phyloP scores from a whole-genome alignment of 2,797 vertebrate genomes.

The Sternotherus odoratus region DNA sequence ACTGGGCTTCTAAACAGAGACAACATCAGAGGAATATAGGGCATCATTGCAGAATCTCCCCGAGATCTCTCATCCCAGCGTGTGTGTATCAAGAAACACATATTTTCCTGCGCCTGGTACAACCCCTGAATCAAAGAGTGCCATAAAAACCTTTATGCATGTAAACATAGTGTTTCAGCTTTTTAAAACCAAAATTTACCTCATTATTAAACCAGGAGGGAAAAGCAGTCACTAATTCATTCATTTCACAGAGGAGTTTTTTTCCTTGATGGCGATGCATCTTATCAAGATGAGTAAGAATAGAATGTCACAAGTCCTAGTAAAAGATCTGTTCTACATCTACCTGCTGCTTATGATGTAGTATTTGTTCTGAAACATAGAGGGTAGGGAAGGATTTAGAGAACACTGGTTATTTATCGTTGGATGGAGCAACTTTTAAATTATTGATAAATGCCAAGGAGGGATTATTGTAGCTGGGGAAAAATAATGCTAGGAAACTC shows the following conservation, averaged over 20 bases:
- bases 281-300: constrained; percentile 3
- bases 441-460: background rate
- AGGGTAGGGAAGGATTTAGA: constrained; percentile 28
- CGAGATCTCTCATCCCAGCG: background rate
- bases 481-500: accelerated
- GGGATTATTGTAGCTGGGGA: background rate
- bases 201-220: background rate
- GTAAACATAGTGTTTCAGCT: background rate
- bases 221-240: background rate
- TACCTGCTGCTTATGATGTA: constrained; percentile 39
- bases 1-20: background rate
- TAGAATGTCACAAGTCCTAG: constrained; percentile 6
- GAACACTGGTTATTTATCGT: background rate
- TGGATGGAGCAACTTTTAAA: constrained; percentile 7
- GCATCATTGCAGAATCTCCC: background rate
- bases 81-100: background rate
- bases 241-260: background rate
- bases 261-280: background rate
- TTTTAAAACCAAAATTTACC: background rate
- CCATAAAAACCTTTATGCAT: background rate
- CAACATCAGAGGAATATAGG: background rate
- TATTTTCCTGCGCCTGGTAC: accelerated
- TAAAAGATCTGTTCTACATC: constrained; percentile 41
- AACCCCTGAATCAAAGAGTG: background rate
- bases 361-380: constrained; percentile 18